Evolutionary conservation across 2,113 vertebrate species (phyloP).

Genomic region (Tichodroma muraria): DNA sequence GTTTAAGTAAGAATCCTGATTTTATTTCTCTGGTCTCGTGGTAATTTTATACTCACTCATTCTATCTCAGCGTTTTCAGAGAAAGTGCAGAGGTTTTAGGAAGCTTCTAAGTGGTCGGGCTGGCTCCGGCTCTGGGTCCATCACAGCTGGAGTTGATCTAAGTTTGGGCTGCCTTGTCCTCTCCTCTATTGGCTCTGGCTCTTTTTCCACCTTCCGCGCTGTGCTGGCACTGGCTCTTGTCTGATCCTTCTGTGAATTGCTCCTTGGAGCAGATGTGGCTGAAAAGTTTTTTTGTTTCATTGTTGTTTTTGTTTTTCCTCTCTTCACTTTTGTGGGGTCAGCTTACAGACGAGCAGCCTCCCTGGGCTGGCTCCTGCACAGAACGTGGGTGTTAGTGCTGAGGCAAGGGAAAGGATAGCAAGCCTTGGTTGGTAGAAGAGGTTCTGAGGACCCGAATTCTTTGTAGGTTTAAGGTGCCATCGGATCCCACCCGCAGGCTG

Average conservation of each 20-base stretch:
- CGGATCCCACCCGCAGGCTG: not conserved
- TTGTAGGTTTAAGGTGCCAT: not conserved
- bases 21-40: not conserved
- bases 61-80: conserved; percentile 1
- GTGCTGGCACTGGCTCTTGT: not conserved
- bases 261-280: not conserved
- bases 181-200: conserved; percentile 21
- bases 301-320: not conserved
- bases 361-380: not conserved
- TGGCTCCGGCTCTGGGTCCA: not conserved
- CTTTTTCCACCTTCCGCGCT: not conserved
- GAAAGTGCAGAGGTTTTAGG: conserved; percentile 14
- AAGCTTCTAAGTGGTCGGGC: not conserved
- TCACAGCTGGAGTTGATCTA: conserved; percentile 56
- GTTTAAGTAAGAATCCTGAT: not conserved
- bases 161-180: conserved; percentile 36
- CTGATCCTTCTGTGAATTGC: conserved; percentile 6
- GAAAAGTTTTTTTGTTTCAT: conserved; percentile 8
- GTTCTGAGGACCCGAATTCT: not conserved
- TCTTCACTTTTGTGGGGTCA: not conserved
- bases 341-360: not conserved
- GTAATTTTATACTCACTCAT: not conserved
- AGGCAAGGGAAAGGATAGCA: conserved; percentile 14
- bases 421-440: not conserved
- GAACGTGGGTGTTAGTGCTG: conserved; percentile 1